A percentile compares a stretch with the other conserved stretches of the same genome.
Conservation (phyloP, 2,797 vertebrate genomes). For the Pterois miles region DNA sequence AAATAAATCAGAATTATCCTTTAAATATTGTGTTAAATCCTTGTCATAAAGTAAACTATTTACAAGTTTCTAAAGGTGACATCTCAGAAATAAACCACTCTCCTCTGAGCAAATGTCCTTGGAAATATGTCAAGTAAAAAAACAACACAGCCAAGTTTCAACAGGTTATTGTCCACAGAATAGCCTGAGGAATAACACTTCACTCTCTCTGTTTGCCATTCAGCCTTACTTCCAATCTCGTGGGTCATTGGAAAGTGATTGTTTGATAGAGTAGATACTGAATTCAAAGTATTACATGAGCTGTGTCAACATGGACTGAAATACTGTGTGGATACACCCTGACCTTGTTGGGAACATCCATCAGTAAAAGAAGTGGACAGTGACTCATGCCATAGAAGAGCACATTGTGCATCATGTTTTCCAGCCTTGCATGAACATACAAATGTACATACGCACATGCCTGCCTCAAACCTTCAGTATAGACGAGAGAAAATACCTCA, state of each 20-base stretch:
- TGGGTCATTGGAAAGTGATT: constrained; percentile 3
- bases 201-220: not conserved
- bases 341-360: constrained; percentile 24
- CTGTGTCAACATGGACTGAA: not conserved
- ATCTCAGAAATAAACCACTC: not conserved
- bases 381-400: not conserved
- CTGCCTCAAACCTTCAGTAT: not conserved
- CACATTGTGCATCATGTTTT: not conserved
- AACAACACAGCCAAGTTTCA: not conserved
- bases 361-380: not conserved
- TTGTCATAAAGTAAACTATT: not conserved
- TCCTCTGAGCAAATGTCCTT: not conserved
- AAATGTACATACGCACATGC: not conserved
- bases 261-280: constrained; percentile 7
- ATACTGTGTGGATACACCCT: constrained; percentile 1
- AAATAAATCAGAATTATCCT: not conserved
- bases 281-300: constrained; percentile 7
- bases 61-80: not conserved
- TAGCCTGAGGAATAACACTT: not conserved
- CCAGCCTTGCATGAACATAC: constrained; percentile 8
- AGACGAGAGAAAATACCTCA: not conserved
- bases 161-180: not conserved
- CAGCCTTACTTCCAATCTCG: not conserved
- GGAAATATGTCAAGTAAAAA: not conserved
- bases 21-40: not conserved